Base-by-base conservation (phyloP, 1,140 invertebrate species). In the Drosophila lacertosa region DNA sequence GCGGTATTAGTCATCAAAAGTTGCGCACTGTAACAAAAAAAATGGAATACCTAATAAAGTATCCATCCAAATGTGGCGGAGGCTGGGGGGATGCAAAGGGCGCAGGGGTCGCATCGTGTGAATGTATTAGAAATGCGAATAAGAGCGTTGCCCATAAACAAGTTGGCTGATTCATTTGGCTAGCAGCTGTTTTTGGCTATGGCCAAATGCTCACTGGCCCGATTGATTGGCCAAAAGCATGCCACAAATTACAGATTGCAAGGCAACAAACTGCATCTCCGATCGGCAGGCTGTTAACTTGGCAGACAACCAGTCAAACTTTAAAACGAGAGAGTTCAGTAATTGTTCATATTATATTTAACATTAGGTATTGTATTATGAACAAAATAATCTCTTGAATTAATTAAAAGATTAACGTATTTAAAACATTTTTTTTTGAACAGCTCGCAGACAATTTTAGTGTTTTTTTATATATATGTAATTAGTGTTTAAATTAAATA, bases 81-180 rank as follows among this genome's bases (percentile, higher is more conserved):
- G n/a, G n/a, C 13, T 24, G 32, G 4, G 32, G 26, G 47, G 15
- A 29, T 32, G n/a, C 5, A 45, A 59, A 40, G n/a, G 48, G 50
- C 24, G 26, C 60, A 15, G 11, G 13, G 55, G 20, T 7, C 13
- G 4, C 16, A 33, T 11, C 20, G 5, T 11, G 11, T 16, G 42
- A 32, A 24, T 44, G 29, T 18, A 16, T 55, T 11, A 13, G 40
- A 58, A 24, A 51, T 47, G 33, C 18, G 11, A 22, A 32, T 40
- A 44, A 20, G 32, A 39, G 58, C 59, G 42, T 63, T 62, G 65
- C 29, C 37, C 48, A 44, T 48, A 67, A 67, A 60, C 55, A 60
- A 67, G 48, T 33, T 59, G 39, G 59, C 57, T 78, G 75, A 77
- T 53, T 78, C 69, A 77, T 74, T 47, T 65, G 48, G 15, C 54